Evolutionary conservation across 2,113 vertebrate species (phyloP).

Genomic region (Mola mola): DNA sequence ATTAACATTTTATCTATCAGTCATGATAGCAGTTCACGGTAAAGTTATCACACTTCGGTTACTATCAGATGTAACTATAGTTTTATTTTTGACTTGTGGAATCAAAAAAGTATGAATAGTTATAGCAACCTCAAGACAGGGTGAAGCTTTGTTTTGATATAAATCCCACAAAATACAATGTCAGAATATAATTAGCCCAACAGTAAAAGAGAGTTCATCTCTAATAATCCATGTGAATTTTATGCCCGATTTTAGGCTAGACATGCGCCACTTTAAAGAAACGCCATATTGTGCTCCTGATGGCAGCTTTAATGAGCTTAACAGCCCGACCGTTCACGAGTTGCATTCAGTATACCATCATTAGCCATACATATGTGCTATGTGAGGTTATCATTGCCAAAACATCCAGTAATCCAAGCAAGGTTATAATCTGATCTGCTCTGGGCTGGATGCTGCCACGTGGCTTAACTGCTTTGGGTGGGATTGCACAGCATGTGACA

Average conservation of each 20-base stretch:
- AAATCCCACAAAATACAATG: background rate
- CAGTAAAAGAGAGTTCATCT: constrained; percentile 9
- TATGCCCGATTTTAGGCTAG: background rate
- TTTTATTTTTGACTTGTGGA: too few species aligned
- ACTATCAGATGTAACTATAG: too few species aligned
- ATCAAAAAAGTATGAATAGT: too few species aligned
- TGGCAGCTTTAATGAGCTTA: constrained; percentile 40
- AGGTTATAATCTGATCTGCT: constrained; percentile 71
- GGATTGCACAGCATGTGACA: constrained; percentile 76
- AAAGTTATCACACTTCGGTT: too few species aligned
- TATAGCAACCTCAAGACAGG: too few species aligned
- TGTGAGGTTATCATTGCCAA: constrained; percentile 67
- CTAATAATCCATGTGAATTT: constrained; percentile 14
- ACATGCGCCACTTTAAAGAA: background rate
- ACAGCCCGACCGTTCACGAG: constrained; percentile 30
- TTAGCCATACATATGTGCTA: constrained; percentile 74
- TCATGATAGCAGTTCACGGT: too few species aligned
- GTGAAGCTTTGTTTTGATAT: background rate
- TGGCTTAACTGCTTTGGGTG: constrained; percentile 72
- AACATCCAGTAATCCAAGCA: constrained; percentile 65
- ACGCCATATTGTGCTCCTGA: constrained; percentile 40
- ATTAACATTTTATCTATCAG: too few species aligned
- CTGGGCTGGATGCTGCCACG: constrained; percentile 38
- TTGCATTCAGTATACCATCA: constrained; percentile 64
- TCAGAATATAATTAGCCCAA: background rate